Base-by-base conservation (phyloP, 2,888 invertebrate genomes). In the Meganola albula region DNA sequence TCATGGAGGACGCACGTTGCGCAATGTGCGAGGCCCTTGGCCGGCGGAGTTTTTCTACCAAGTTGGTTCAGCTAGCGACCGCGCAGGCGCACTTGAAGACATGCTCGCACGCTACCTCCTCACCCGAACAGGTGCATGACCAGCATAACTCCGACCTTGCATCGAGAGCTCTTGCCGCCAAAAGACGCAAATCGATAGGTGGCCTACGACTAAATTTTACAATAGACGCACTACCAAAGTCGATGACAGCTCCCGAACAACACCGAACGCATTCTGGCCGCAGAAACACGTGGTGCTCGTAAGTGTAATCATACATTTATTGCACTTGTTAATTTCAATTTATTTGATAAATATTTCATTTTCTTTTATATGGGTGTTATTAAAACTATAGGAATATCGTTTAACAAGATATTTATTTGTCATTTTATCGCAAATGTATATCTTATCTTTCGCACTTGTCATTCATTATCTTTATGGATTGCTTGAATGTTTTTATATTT, bases 251-350 rank as follows among this genome's bases (percentile, higher is more conserved):
- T 29, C n/a, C n/a, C n/a, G 74, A 77, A 55, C 70, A 53, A 39
- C 49, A 66, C 32, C 74, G 80, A 49, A 64, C 68, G 27, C 58
- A 58, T 44, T 68, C 71, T 52, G 76, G 68, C 35, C 83, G 87
- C 54, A 73, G 87, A 49, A 87, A 87, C 70, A 86, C 87, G 54
- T 87, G 87, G 87, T 85, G 86, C 73, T 76, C 86, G 87, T 87
- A 76, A 85, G 85, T 80, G 57, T 20, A 31, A 12, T 9, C 16
- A 16, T 16, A 16, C 6, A 16, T 16, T 16, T 13, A 12, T 22
- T 24, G 12, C 21, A 18, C 35, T 31, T 35, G 35, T 37, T 24
- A 24, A 9, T 30, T 20, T 32, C 12, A 4, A 30, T 29, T 29
- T 9, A 8, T 27, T 31, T 24, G 4, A 35, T 32, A 8, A 24